A percentile compares a stretch with the other conserved stretches of the same genome.
Conservation (phyloP, 2,113 vertebrate species). For the Petrocephalus microphthalmus region DNA sequence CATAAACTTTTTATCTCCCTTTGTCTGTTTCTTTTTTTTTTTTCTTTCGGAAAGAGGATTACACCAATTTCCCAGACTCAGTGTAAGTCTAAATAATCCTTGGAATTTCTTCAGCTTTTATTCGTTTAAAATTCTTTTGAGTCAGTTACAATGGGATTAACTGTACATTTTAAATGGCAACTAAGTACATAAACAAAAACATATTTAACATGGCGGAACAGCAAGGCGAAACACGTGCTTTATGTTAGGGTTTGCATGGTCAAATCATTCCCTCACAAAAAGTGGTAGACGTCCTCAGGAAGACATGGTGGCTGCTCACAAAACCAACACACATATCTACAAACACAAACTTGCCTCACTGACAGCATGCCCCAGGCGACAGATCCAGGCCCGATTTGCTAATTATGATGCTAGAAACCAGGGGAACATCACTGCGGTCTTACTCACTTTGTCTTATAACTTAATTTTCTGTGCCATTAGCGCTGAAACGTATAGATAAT, state of each 20-base stretch:
- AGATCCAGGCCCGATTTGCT: not conserved
- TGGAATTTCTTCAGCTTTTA: not conserved
- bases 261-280: not conserved
- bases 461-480: not conserved
- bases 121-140: constrained; percentile 4
- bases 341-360: not conserved
- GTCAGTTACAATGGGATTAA: not conserved
- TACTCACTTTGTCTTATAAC: not conserved
- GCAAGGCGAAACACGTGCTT: not conserved
- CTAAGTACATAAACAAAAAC: not conserved
- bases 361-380: not conserved
- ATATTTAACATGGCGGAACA: not conserved
- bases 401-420: not conserved
- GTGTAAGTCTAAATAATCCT: constrained; percentile 2
- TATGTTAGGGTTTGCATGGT: not conserved
- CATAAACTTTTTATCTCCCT: constrained; percentile 4
- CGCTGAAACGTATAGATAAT: not conserved
- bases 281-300: not conserved
- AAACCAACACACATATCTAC: not conserved
- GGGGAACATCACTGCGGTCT: not conserved
- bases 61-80: not conserved
- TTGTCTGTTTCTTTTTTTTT: constrained; percentile 1
- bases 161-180: not conserved
- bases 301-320: too few species aligned
- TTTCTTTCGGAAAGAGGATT: not conserved